Conservation (phyloP, 2,888 invertebrate genomes). For the Ethmia dodecea region DNA sequence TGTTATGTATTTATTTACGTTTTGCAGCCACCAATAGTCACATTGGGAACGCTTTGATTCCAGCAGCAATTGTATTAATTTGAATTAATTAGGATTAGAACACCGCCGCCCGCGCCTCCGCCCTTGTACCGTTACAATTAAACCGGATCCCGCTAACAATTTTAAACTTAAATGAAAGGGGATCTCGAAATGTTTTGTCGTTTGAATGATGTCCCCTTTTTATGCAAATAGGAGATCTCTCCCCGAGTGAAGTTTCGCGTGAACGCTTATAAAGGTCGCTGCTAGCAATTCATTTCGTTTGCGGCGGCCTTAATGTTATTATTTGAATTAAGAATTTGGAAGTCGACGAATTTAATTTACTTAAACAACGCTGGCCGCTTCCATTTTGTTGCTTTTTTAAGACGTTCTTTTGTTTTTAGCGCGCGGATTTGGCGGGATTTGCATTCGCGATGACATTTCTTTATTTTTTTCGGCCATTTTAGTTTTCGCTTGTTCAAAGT, state of each 20-base stretch:
- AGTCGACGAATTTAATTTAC: constrained; percentile 52
- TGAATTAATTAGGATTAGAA: constrained; percentile 55
- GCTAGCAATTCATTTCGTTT: constrained; percentile 49
- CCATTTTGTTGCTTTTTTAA: constrained; percentile 16
- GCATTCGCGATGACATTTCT: constrained; percentile 15
- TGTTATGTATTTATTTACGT: too few species aligned
- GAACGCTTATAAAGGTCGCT: constrained; percentile 45
- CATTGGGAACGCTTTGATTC: constrained; percentile 35
- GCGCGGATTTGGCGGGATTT: constrained; percentile 20
- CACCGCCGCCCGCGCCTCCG: constrained; percentile 17
- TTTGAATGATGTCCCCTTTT: constrained; percentile 63
- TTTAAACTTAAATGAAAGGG: constrained; percentile 70
- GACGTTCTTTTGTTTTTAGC: constrained; percentile 7
- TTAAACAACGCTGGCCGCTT: constrained; percentile 41
- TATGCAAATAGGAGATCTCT: constrained; percentile 64
- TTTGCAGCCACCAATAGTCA: too few species aligned
- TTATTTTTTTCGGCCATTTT: too few species aligned
- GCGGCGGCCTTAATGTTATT: constrained; percentile 49
- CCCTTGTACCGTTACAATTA: constrained; percentile 56
- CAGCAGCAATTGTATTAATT: constrained; percentile 40
- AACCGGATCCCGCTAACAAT: constrained; percentile 53
- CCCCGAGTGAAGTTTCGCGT: constrained; percentile 39
- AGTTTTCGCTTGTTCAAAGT: not conserved
- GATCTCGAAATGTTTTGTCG: constrained; percentile 63
- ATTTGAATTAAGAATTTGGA: constrained; percentile 61